Evolutionary conservation across 2,888 invertebrate genomes (phyloP), one percentile per base, ranked within the genome.

Genomic region (Drosophila basisetae): DNA sequence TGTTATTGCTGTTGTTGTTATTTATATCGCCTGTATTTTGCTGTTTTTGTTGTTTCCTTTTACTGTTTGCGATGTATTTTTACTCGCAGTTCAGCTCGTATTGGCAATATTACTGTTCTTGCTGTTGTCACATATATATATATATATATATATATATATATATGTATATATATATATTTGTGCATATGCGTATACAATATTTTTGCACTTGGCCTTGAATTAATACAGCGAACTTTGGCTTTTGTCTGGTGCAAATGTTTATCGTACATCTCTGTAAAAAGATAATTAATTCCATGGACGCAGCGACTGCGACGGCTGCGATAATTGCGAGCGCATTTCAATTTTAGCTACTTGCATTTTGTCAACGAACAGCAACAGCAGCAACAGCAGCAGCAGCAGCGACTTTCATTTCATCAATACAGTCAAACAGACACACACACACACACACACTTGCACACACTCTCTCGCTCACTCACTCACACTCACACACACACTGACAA

Each of bases 141-240:
- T 35, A 35, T 11, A 33, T 33, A 33, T 4, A 4, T 35, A 16
- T 13, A 35, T 52, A 33, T 59, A 18, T 80, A 47, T 54, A 63
- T 54, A 54, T 59, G 10, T 58, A 9, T 67, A 60, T 67, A 53
- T 68, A 31, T 16, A 35, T 5, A 35, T 35, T 35, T 35, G 35
- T 64, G 22, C 66, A 61, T 72, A 73, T 75, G 25, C 9, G 16
- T 16, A 16, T 55, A 37, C 18, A 56, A 37, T 30, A 56, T 56
- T 56, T 80, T 73, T 81, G 90, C 83, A 83, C 82, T 83, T 92
- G 92, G 91, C 92, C 92, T 92, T 92, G 92, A 92, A 92, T 88
- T 81, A 89, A 92, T 90, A 79, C 92, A 91, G 84, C 86, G 92
- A 92, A 91, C 92, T 92, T 92, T 92, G 91, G 88, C 91, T 91